Percentiles rank a stretch among this genome's conserved stretches.
Evolutionary conservation across 2,113 vertebrate genomes (phyloP).

Genomic region (Cebidichthys violaceus): DNA sequence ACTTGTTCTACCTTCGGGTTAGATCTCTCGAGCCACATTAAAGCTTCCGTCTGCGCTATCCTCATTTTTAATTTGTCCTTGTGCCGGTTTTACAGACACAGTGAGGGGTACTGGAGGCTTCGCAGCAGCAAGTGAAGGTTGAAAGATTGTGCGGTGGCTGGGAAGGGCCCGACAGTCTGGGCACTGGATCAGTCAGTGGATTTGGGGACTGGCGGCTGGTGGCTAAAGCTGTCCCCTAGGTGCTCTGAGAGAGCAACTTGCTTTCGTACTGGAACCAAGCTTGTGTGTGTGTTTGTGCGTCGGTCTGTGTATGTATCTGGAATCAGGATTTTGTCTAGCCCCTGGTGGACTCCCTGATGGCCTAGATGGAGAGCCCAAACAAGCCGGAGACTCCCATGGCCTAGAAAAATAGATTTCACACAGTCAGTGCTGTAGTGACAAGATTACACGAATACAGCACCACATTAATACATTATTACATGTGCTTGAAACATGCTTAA

Average conservation of each 20-base stretch:
- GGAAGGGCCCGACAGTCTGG: constrained; percentile 75
- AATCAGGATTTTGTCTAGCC: constrained; percentile 65
- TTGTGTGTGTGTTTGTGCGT: constrained; percentile 37
- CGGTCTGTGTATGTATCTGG: constrained; percentile 51
- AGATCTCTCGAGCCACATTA: constrained; percentile 32
- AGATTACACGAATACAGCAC: constrained; percentile 11
- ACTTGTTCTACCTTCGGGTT: constrained; percentile 13
- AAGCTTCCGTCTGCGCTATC: constrained; percentile 5
- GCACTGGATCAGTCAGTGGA: constrained; percentile 84
- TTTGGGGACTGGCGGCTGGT: constrained; percentile 74
- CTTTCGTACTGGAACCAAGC: constrained; percentile 61
- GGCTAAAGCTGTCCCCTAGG: constrained; percentile 76
- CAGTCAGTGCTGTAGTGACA: constrained; percentile 24
- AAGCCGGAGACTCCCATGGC: constrained; percentile 60
- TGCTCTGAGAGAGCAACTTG: constrained; percentile 70
- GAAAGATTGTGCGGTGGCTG: constrained; percentile 69
- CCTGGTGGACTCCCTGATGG: constrained; percentile 67
- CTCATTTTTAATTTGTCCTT: constrained; percentile 13
- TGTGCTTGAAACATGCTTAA: background rate
- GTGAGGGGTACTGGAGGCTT: constrained; percentile 48
- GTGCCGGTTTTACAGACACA: constrained; percentile 18
- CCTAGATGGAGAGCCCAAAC: constrained; percentile 66
- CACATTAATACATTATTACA: background rate
- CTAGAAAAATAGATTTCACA: constrained; percentile 66
- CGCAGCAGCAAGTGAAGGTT: constrained; percentile 62